Percentiles rank a stretch among this genome's conserved stretches.
Evolutionary conservation across 53 echinoderm and acorn worm species (phyloP).

Genomic region (Stichopus horrens): DNA sequence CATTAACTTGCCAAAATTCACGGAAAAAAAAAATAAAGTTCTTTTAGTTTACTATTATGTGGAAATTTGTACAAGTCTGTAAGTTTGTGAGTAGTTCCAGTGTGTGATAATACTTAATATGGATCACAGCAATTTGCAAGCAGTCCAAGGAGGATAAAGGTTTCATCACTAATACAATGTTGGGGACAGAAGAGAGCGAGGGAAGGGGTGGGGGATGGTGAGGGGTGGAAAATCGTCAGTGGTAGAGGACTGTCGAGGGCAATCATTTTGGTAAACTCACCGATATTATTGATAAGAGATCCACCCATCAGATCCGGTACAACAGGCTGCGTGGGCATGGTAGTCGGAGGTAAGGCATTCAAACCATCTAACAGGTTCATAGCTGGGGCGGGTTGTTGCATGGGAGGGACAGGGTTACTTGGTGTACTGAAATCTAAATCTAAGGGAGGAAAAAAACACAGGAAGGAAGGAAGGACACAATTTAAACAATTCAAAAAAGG

Average conservation of each 20-base stretch:
- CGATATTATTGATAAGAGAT: slow-evolving; percentile 70
- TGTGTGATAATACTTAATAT: too few species aligned
- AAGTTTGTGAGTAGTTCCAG: too few species aligned
- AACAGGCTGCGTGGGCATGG: slow-evolving; percentile 48
- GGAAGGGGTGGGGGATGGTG: background rate
- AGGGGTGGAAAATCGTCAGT: background rate
- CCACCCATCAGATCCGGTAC: slow-evolving; percentile 64
- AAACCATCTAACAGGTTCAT: slow-evolving; percentile 89
- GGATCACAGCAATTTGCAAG: too few species aligned
- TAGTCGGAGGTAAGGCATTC: slow-evolving; percentile 70
- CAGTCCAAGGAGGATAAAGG: too few species aligned
- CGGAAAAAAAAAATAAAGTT: too few species aligned
- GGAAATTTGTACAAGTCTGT: too few species aligned
- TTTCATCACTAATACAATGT: background rate
- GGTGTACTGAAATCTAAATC: slow-evolving; percentile 76
- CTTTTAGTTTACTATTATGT: too few species aligned
- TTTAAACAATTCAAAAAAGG: background rate
- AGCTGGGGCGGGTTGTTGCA: slow-evolving; percentile 63
- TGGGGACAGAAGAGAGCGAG: background rate
- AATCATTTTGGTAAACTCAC: slow-evolving; percentile 2
- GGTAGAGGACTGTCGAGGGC: background rate
- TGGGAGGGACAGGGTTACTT: slow-evolving; percentile 49
- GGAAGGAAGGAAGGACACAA: background rate
- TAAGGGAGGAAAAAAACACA: background rate
- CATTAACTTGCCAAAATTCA: too few species aligned